Conservation (phyloP, 2,888 invertebrate species). For the Macrosiphum euphorbiae region DNA sequence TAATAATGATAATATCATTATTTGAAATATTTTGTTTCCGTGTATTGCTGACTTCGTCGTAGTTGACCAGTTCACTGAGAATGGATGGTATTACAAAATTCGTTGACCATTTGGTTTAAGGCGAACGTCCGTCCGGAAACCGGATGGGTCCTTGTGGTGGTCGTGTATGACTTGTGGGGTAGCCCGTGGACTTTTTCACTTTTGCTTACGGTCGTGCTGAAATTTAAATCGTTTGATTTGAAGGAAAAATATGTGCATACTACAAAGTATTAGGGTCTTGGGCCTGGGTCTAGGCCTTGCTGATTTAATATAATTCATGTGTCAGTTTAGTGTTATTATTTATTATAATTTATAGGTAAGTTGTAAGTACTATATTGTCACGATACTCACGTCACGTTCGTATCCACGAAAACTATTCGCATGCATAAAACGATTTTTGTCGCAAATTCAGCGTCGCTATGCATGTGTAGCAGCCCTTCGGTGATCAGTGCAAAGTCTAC, state of each 20-base stretch:
- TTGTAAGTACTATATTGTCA: too few species aligned
- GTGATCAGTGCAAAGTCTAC: slow-evolving; percentile 77
- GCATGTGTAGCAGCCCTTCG: slow-evolving; percentile 79
- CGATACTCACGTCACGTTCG: slow-evolving; percentile 49
- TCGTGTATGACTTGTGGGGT: slow-evolving; percentile 72
- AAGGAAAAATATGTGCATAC: background rate
- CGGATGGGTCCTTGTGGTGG: slow-evolving; percentile 72
- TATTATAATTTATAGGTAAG: background rate
- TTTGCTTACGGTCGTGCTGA: slow-evolving; percentile 77
- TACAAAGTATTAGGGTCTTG: too few species aligned
- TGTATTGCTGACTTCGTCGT: background rate
- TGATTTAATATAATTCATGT: too few species aligned
- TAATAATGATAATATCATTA: slow-evolving; percentile 26
- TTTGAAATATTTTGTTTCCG: background rate
- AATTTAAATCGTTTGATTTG: slow-evolving; percentile 62
- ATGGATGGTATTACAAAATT: slow-evolving; percentile 76
- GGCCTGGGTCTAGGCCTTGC: too few species aligned
- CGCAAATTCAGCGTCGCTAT: slow-evolving; percentile 84
- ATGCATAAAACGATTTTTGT: slow-evolving; percentile 51
- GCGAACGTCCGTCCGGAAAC: slow-evolving; percentile 81
- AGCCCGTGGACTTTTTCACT: slow-evolving; percentile 77
- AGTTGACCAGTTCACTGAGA: background rate
- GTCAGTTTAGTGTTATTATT: background rate
- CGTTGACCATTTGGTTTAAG: slow-evolving; percentile 83
- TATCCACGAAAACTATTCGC: slow-evolving; percentile 39